Base-by-base conservation (phyloP, 2,888 invertebrate genomes). In the Helleia helle region DNA sequence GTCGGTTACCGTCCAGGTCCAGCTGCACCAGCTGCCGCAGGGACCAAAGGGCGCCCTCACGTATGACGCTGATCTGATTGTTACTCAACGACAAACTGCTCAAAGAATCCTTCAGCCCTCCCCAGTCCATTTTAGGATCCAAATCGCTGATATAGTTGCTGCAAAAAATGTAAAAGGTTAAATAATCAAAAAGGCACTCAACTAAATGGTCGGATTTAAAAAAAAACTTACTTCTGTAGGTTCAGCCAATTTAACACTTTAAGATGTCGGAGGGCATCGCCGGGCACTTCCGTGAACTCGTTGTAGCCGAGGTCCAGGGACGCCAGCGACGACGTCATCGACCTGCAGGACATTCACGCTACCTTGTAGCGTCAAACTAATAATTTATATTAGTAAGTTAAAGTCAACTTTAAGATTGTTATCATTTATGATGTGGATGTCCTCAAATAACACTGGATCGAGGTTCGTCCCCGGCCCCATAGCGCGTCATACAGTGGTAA, bases 291-390 rank as follows among this genome's bases (percentile, higher is more conserved):
- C 55, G 90, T 89, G 56, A 92, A 85, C 59, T 89, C 87, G 69
- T 92, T 93, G 75, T 90, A 90, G 55, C 91, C 90, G 49, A 93
- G 75, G 72, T 94, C 94, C 64, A 94, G 63, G 2, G 93, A 93
- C 52, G 91, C 90, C 47, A 95, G 84, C 50, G 91, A 91, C 54
- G 90, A 88, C 42, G 88, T 87, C 87, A 93, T 90, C 27, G 93
- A 91, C 59, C 94, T 94, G 87, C 12, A 80, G 84, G 15, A 26
- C 3, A 9, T 3, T n/a, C n/a, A n/a, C n/a, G n/a, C n/a, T n/a
- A n/a, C n/a, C n/a, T n/a, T n/a, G n/a, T n/a, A n/a, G n/a, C 26
- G 7, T 14, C 1, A 6, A 7, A 17, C 4, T 5, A 27, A 2
- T 28, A 14, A n/a, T 15, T n/a, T n/a, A n/a, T 13, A 6, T 11